Percentiles rank a stretch among this genome's conserved stretches.
Conservation (phyloP, 1,140 invertebrate species). For the Drosophila orosa region DNA sequence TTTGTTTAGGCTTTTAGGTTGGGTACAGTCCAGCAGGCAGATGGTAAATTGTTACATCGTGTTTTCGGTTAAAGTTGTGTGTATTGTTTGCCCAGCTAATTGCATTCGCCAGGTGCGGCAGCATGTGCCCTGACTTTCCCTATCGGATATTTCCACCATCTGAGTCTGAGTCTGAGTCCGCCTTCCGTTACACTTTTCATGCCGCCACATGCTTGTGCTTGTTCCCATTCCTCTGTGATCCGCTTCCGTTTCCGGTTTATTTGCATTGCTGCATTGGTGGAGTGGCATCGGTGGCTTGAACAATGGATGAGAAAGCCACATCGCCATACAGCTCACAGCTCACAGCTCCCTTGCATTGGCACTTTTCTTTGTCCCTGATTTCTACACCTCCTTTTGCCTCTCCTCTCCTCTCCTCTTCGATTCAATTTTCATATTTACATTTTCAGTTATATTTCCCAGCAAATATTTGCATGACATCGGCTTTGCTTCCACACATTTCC, state of each 20-base stretch:
- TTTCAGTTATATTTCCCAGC: conserved; percentile 65
- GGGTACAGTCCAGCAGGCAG: neutral
- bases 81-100: conserved; percentile 68
- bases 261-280: conserved; percentile 10
- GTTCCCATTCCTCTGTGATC: conserved; percentile 17
- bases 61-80: conserved; percentile 53
- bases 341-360: conserved; percentile 1
- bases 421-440: conserved; percentile 69
- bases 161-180: conserved; percentile 14
- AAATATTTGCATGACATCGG: conserved; percentile 66
- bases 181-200: conserved; percentile 52
- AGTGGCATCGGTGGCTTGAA: conserved; percentile 15
- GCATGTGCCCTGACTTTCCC: neutral
- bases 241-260: conserved; percentile 40
- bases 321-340: neutral
- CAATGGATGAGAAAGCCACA: conserved; percentile 27
- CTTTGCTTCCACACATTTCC: conserved; percentile 23
- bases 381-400: neutral
- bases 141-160: conserved; percentile 2
- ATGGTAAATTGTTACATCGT: conserved; percentile 4
- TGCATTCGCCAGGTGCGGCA: conserved; percentile 39
- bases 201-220: neutral
- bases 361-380: conserved; percentile 14
- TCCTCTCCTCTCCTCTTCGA: neutral
- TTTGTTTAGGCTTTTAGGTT: conserved; percentile 31